Evolutionary conservation across 2,888 invertebrate genomes (phyloP).

Genomic region (Xanthorhoe designata): DNA sequence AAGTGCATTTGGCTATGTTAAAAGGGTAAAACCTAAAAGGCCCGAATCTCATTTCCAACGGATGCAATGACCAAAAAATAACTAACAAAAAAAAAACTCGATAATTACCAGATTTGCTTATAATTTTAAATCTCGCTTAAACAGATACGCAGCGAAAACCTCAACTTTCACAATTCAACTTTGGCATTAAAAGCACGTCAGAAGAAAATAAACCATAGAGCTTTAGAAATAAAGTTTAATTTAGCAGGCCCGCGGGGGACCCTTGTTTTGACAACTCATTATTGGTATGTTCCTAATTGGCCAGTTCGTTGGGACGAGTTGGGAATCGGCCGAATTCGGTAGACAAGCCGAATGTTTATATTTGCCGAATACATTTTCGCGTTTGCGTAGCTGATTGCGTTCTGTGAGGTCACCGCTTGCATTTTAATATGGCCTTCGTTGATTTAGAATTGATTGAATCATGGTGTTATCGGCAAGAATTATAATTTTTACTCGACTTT

Average conservation of each 20-base stretch:
- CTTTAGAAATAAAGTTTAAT: slow-evolving; percentile 47
- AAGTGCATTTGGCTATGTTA: no score
- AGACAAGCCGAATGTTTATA: slow-evolving; percentile 65
- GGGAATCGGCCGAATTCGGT: slow-evolving; percentile 62
- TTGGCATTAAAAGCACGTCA: slow-evolving; percentile 65
- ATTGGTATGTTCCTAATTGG: slow-evolving; percentile 79
- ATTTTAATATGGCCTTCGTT: slow-evolving; percentile 49
- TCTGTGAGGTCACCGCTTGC: slow-evolving; percentile 63
- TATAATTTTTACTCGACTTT: background rate
- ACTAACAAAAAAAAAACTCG: slow-evolving; percentile 55
- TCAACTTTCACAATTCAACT: slow-evolving; percentile 81
- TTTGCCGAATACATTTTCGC: slow-evolving; percentile 77
- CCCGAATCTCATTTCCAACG: slow-evolving; percentile 3
- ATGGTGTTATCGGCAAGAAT: background rate
- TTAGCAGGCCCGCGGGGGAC: slow-evolving; percentile 48
- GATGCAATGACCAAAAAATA: slow-evolving; percentile 15
- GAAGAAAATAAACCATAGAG: slow-evolving; percentile 53
- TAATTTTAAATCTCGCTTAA: slow-evolving; percentile 61
- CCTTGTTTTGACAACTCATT: slow-evolving; percentile 84
- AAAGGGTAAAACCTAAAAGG: background rate
- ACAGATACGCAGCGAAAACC: slow-evolving; percentile 71
- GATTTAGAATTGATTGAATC: slow-evolving; percentile 1
- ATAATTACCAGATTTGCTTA: slow-evolving; percentile 78
- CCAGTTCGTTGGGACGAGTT: slow-evolving; percentile 55
- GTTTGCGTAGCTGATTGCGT: slow-evolving; percentile 80